Conservation (phyloP, 2,797 vertebrate genomes). For the Phoeniculus purpureus region DNA sequence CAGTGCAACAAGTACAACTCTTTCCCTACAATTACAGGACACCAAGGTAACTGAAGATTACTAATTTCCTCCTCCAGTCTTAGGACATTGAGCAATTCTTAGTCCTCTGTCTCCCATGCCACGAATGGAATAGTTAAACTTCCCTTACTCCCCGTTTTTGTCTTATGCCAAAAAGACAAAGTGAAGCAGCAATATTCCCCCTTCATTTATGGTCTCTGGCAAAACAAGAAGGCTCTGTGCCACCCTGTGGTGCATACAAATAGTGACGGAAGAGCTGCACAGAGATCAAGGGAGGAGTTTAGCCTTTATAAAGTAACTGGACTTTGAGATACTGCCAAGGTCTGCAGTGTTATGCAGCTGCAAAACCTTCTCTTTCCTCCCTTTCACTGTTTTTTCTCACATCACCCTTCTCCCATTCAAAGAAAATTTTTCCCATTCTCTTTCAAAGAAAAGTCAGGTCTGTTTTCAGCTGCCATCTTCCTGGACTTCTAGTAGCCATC, state of each 20-base stretch:
- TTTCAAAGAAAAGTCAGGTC: background rate
- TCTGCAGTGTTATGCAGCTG: background rate
- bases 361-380: background rate
- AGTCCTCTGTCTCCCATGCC: background rate
- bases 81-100: background rate
- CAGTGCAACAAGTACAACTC: background rate
- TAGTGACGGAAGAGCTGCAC: background rate
- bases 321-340: background rate
- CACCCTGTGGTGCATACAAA: accelerated
- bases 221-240: background rate
- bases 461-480: background rate
- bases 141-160: background rate
- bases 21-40: background rate
- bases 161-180: background rate
- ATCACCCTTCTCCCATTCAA: background rate
- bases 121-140: background rate
- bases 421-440: no score
- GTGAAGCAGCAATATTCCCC: background rate
- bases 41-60: background rate
- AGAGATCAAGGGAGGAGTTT: background rate
- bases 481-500: background rate
- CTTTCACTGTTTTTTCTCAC: background rate
- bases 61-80: background rate
- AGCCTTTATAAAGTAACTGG: background rate
- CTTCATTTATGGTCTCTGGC: background rate